Evolutionary conservation across 2,888 invertebrate species (phyloP), one percentile per base, ranked within the genome.

Genomic region (Scelioninae gen. 2): DNA sequence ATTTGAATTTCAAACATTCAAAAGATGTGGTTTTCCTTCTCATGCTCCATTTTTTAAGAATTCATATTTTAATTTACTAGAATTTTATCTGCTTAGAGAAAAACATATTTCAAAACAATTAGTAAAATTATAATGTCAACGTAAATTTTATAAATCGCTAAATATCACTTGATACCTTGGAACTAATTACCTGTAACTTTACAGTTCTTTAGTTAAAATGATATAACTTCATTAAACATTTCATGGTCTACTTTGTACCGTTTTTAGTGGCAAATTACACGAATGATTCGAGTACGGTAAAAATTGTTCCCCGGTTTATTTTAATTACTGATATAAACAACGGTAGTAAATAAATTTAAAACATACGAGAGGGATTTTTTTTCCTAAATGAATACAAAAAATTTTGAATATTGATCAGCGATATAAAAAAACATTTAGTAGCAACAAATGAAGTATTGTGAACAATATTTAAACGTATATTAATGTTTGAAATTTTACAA

Each of bases 121-220:
- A 6, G 19, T 48, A 60, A 25, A 60, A 28, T 58, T 22, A 25
- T 48, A 13, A 58, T 46, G 13, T 19, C 18, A 33, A 33, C 45
- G 35, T 22, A 9, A 37, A 25, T 60, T 60, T 60, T 60, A 60
- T 58, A 58, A 46, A 58, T 60, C 60, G 22, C 48, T 46, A 60
- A 60, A 25, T 60, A 48, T 35, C 16, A 39, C 16, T 37, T 28
- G 37, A 48, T 60, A 39, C 28, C n/a, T 7, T 13, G 19, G 18
- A 13, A 25, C 60, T 48, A 60, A 60, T 48, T 60, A 22, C 60
- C 18, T 37, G 37, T 33, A 39, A 48, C 28, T 48, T 46, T 60
- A 60, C 13, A 37, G 13, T 37, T 35, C 58, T 58, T 58, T 37
- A 46, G 60, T 60, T 60, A 60, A 58, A 58, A 58, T 37, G 9